These are phyloP conservation scores for Drosophila imparisetae DNA, from an alignment of 2,888 invertebrate genomes.

Conservation along the genomic window DNA sequence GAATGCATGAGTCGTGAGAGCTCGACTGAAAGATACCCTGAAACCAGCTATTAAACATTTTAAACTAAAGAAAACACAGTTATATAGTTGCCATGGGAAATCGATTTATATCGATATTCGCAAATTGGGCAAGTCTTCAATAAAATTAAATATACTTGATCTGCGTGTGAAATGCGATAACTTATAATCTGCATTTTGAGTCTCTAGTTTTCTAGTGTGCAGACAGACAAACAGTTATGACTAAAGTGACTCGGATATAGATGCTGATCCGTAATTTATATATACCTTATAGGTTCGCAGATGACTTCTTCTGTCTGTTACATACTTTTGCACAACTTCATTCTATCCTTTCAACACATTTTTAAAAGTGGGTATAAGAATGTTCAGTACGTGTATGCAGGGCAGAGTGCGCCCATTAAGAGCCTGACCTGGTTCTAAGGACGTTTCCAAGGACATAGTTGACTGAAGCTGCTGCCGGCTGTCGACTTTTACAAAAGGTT, in stretches of 20 bases:
- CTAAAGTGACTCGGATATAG: background rate
- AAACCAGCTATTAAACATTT: background rate
- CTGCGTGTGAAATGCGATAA: background rate
- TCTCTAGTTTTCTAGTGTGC: too few species aligned
- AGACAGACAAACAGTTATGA: background rate
- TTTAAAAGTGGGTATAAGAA: background rate
- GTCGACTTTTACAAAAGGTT: slow-evolving; percentile 7
- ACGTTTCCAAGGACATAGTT: slow-evolving; percentile 37
- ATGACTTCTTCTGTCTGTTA: background rate
- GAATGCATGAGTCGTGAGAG: background rate
- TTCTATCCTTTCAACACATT: background rate
- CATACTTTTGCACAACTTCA: background rate
- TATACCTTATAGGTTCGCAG: background rate
- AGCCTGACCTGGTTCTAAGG: slow-evolving; percentile 25
- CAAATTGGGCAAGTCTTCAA: background rate
- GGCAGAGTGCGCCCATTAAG: slow-evolving; percentile 4
- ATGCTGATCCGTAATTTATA: background rate
- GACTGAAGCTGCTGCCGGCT: slow-evolving; percentile 13
- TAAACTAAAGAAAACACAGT: background rate
- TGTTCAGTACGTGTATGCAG: background rate
- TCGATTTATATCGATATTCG: background rate
- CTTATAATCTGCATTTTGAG: background rate
- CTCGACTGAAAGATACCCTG: background rate
- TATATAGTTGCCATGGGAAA: background rate
- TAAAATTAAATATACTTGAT: background rate